phyloP scores from a whole-genome alignment of 2,888 invertebrate species.

The Acanthoscelides obtectus region DNA sequence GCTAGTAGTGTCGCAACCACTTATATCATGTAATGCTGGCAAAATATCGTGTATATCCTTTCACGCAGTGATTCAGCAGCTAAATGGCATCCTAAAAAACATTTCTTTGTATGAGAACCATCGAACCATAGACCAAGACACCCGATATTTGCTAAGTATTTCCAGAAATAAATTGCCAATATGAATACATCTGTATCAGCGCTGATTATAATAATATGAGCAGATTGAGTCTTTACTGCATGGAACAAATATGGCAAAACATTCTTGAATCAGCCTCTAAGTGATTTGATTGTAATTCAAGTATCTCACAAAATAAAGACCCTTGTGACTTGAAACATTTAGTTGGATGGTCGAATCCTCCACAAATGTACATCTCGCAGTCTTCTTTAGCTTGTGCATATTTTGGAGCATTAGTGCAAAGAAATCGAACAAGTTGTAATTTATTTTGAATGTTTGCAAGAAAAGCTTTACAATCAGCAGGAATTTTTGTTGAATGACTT shows the following conservation, averaged over 20 bases:
- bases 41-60: too few species aligned
- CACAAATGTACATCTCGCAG: slow-evolving; percentile 4
- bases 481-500: too few species aligned
- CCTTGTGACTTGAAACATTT: slow-evolving; percentile 26
- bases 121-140: slow-evolving; percentile 2
- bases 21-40: too few species aligned
- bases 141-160: slow-evolving; percentile 8
- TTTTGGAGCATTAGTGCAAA: too few species aligned
- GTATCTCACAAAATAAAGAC: slow-evolving; percentile 14
- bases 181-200: too few species aligned
- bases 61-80: neutral
- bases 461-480: neutral
- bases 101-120: slow-evolving; percentile 1
- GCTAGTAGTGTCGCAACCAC: too few species aligned
- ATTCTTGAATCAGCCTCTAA: slow-evolving; percentile 14
- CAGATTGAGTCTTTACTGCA: slow-evolving; percentile 19
- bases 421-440: slow-evolving; percentile 18
- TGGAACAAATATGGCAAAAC: slow-evolving; percentile 24
- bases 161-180: slow-evolving; percentile 26
- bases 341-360: slow-evolving; percentile 17
- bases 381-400: neutral
- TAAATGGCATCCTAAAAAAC: slow-evolving; percentile 2
- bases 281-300: too few species aligned
- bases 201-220: slow-evolving; percentile 7
- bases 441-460: slow-evolving; percentile 22